Base-by-base conservation (phyloP, 2,888 invertebrate species). In the Drosophila birchii region DNA sequence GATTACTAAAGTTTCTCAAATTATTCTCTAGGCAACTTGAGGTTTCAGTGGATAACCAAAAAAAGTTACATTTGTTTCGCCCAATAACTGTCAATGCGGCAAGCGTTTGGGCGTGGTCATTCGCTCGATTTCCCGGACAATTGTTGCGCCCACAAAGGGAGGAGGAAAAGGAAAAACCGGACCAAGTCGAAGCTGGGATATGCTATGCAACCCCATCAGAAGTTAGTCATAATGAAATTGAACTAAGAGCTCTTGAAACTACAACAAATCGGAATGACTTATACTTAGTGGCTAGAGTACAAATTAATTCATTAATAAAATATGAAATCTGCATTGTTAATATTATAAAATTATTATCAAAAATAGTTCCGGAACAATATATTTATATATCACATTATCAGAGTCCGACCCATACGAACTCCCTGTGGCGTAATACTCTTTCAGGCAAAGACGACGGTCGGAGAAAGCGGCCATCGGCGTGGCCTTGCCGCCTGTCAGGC, bases 51-150 rank as follows among this genome's bases (percentile, higher is more conserved):
- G 16, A 53, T 3, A 53, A 11, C 51, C 51, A 36, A 61, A 59
- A 67, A 74, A 79, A 78, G 71, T 71, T 58, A 55, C 71, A 56
- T 75, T 75, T 79, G 70, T 67, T 71, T 64, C 57, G 70, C 62
- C 70, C 80, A 66, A 78, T 74, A 73, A 68, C 67, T 63, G 71
- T 78, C 78, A 75, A 78, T 79, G 75, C 62, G 70, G 66, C 58
- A 69, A 80, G 63, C 68, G 57, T 49, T 73, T 73, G 78, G 78
- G 66, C 66, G 80, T 70, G 63, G 73, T 34, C 66, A 45, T 43
- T 47, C 53, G 49, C 77, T 79, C 71, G 78, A 77, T 73, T 80
- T 63, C 75, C 53, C 49, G 58, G 72, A 71, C 78, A 79, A 80
- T 79, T 79, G 79, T 79, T 79, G 79, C 81, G 71, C 72, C 72